A percentile compares a stretch with the other conserved stretches of the same genome.
These are phyloP conservation scores for Antigone vipio DNA, from an alignment of 2,113 vertebrate genomes.

Conservation along the genomic window DNA sequence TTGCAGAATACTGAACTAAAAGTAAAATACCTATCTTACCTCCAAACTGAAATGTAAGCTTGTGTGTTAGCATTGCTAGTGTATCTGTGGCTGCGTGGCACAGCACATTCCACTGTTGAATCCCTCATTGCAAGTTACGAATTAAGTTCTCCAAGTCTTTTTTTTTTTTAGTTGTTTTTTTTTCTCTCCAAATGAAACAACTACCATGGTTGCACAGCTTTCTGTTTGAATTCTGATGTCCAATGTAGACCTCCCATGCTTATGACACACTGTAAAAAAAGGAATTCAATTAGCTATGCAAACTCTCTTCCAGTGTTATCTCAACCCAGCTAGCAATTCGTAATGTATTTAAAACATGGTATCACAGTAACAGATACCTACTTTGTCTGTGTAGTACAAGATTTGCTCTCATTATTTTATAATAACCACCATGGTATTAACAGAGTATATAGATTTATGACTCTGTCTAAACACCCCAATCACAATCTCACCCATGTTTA, in stretches of 20 bases:
- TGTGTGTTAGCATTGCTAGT: neutral
- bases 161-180: neutral
- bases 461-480: neutral
- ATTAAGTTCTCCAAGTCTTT: neutral
- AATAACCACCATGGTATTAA: neutral
- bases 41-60: neutral
- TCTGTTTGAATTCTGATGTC: neutral
- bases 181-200: neutral
- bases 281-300: neutral
- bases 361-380: neutral
- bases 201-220: neutral
- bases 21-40: neutral
- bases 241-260: neutral
- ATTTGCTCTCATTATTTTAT: neutral
- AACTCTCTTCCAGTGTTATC: neutral
- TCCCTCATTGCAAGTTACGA: neutral
- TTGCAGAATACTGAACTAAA: neutral
- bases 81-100: neutral
- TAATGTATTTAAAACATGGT: neutral
- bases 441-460: neutral
- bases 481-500: neutral
- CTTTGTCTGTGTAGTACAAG: neutral
- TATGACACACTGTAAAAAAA: neutral
- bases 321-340: neutral
- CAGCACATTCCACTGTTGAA: neutral